phyloP scores from a whole-genome alignment of 2,113 vertebrate species.

The Microcebus murinus region DNA sequence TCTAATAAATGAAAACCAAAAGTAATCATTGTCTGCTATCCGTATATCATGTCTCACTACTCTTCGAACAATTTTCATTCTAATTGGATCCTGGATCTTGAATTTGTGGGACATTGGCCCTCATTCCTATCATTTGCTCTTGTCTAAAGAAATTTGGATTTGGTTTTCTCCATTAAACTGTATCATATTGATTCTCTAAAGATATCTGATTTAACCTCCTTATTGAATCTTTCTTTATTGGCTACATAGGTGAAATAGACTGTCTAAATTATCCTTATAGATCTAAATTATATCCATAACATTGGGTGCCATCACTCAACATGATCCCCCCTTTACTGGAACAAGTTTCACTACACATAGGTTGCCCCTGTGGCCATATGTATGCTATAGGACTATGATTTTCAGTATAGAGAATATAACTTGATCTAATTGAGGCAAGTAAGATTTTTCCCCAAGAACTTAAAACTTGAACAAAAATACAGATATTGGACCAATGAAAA shows the following conservation, averaged over 20 bases:
- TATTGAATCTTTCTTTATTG: not conserved
- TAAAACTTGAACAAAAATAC: not conserved
- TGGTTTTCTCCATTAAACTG: not conserved
- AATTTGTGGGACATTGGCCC: not conserved
- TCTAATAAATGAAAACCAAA: not conserved
- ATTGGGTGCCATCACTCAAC: not conserved
- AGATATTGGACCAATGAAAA: not conserved
- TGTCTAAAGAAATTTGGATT: not conserved
- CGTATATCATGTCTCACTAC: not conserved
- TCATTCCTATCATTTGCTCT: not conserved
- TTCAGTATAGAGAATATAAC: not conserved
- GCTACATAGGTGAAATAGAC: not conserved
- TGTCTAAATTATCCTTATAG: not conserved
- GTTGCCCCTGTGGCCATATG: rapidly evolving
- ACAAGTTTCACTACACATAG: not conserved
- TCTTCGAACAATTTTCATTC: not conserved
- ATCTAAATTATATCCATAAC: not conserved
- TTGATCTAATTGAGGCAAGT: not conserved
- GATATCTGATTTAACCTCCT: not conserved
- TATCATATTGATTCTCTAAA: not conserved
- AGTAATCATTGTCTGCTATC: not conserved
- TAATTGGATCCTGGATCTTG: not conserved
- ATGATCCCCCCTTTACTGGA: not conserved
- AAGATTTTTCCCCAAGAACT: not conserved
- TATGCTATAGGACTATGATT: not conserved